Percentiles rank a stretch among this genome's conserved stretches.
phyloP scores from a whole-genome alignment of 2,888 invertebrate genomes.

The Taphrorychus bicolor region DNA sequence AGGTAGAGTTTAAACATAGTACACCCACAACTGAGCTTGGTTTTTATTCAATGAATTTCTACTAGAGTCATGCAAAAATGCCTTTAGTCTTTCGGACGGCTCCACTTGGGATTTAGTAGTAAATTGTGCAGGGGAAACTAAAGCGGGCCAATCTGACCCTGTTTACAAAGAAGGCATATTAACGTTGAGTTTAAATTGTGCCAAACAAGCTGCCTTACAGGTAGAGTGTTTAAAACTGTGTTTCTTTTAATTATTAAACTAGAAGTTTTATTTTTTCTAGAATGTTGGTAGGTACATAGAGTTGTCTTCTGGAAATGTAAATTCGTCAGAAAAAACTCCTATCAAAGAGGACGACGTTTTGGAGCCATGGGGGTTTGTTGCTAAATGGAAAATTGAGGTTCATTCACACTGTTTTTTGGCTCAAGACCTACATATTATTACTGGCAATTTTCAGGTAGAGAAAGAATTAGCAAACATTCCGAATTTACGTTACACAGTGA shows the following conservation, averaged over 20 bases:
- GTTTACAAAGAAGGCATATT: constrained; percentile 90
- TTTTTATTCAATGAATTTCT: constrained; percentile 34
- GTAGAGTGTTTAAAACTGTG: too few species aligned
- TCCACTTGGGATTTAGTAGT: constrained; percentile 77
- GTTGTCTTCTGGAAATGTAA: constrained; percentile 84
- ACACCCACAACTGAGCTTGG: too few species aligned
- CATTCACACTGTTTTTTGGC: too few species aligned
- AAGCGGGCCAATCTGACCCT: constrained; percentile 85
- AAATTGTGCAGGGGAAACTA: constrained; percentile 92
- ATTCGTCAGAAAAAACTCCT: constrained; percentile 79
- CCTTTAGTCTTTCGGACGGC: constrained; percentile 70
- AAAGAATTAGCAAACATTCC: constrained; percentile 73
- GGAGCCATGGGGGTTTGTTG: constrained; percentile 87
- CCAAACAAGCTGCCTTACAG: constrained; percentile 74
- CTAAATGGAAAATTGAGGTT: constrained; percentile 78
- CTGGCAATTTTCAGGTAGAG: constrained; percentile 75
- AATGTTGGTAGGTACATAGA: constrained; percentile 79
- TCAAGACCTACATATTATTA: too few species aligned
- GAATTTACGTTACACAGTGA: constrained; percentile 76
- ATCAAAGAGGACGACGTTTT: constrained; percentile 77
- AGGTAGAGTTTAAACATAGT: too few species aligned
- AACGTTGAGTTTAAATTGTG: constrained; percentile 84
- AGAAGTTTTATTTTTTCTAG: constrained; percentile 44
- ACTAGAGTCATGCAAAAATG: constrained; percentile 81
- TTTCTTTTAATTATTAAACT: too few species aligned